These are phyloP conservation scores for Troglohyphantes excavatus DNA, from an alignment of 2,888 invertebrate genomes.

Conservation along the genomic window DNA sequence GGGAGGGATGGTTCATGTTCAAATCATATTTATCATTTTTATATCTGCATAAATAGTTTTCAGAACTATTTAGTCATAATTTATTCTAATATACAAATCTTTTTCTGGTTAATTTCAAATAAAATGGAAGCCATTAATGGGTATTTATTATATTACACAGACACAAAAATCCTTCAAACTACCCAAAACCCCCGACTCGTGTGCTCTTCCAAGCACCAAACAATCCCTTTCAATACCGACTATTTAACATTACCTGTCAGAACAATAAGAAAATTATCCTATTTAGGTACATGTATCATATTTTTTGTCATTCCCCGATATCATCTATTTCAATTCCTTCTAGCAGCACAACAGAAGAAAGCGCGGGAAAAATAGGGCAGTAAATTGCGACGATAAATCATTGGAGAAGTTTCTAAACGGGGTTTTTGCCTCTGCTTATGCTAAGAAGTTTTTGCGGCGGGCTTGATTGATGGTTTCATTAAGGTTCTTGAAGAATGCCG, in stretches of 20 bases:
- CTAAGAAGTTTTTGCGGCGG: conserved; percentile 30
- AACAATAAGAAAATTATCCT: conserved; percentile 22
- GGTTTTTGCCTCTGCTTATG: not conserved
- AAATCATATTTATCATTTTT: no score
- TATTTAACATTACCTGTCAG: conserved; percentile 20
- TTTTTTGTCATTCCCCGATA: not conserved
- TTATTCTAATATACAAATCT: no score
- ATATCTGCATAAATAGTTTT: no score
- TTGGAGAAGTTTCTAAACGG: conserved; percentile 21
- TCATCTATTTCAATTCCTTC: conserved; percentile 41
- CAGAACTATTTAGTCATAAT: no score
- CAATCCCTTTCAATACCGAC: not conserved
- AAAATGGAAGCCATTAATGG: no score
- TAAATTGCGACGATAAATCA: conserved; percentile 41
- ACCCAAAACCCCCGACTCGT: no score
- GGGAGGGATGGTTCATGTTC: no score
- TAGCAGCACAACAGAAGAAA: not conserved
- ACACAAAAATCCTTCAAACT: no score
- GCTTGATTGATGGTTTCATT: conserved; percentile 48
- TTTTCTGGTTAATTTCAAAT: no score
- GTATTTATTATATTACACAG: no score
- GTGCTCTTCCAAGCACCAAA: no score
- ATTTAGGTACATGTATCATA: not conserved
- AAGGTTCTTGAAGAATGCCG: conserved; percentile 11
- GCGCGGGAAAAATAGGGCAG: conserved; percentile 11